These are phyloP conservation scores for Sarcophaga carnaria DNA, from an alignment of 2,888 invertebrate genomes.

Conservation along the genomic window DNA sequence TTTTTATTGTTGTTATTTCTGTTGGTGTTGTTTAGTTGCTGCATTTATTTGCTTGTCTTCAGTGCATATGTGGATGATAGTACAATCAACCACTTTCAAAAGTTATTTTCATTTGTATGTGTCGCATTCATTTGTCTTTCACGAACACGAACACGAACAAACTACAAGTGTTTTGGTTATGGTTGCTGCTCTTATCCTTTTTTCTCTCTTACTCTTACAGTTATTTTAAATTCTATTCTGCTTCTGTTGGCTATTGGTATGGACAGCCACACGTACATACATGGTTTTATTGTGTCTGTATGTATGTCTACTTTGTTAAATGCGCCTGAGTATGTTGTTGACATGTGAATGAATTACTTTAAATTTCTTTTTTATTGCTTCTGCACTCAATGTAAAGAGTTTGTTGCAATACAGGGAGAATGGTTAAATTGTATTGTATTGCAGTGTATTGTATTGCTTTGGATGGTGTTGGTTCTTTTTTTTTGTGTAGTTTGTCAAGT, in stretches of 20 bases:
- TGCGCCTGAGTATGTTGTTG: conserved; percentile 66
- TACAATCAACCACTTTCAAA: conserved; percentile 14
- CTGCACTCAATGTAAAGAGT: conserved; percentile 29
- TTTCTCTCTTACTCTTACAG: conserved; percentile 16
- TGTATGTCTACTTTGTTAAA: conserved; percentile 43
- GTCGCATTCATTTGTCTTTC: conserved; percentile 59
- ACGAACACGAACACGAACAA: conserved; percentile 6
- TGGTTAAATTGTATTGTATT: conserved; percentile 17
- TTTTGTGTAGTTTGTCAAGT: conserved; percentile 2
- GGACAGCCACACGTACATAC: no score
- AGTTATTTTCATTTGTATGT: conserved; percentile 45
- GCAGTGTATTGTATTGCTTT: no score
- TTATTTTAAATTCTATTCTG: conserved; percentile 48
- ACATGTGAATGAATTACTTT: conserved; percentile 71
- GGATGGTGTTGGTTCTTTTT: background rate
- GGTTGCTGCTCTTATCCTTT: conserved; percentile 48
- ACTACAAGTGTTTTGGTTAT: conserved; percentile 27
- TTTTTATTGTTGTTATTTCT: conserved; percentile 24
- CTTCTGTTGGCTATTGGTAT: conserved; percentile 15
- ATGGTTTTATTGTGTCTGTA: no score
- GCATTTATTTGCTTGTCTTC: conserved; percentile 9
- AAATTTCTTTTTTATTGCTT: conserved; percentile 61
- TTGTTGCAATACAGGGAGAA: conserved; percentile 27
- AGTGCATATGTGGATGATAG: conserved; percentile 7
- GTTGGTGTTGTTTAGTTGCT: background rate